These are phyloP conservation scores for Echiichthys vipera DNA, from an alignment of 2,797 vertebrate genomes.

Conservation along the genomic window DNA sequence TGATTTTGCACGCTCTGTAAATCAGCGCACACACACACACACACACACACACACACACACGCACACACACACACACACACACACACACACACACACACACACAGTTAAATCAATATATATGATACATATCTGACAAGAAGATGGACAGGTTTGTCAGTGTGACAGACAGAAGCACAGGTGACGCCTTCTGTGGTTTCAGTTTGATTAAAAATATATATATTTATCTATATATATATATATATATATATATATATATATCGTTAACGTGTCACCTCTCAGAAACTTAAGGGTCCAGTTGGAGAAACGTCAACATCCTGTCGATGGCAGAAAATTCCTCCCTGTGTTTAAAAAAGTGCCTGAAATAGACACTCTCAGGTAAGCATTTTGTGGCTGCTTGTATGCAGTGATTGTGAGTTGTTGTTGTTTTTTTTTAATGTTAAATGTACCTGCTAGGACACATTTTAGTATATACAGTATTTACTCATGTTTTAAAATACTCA, in stretches of 20 bases:
- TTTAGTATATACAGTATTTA: neutral
- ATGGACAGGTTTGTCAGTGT: neutral
- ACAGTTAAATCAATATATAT: neutral
- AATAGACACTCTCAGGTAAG: neutral
- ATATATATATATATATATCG: too few relatives aligned
- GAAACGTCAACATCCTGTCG: neutral
- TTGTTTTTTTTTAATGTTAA: neutral
- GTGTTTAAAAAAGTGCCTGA: conserved; percentile 1
- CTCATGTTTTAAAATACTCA: neutral
- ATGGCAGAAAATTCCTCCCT: conserved; percentile 14
- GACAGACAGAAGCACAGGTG: neutral
- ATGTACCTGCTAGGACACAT: neutral
- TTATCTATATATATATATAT: too few relatives aligned
- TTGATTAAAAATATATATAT: too few relatives aligned
- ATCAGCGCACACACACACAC: neutral
- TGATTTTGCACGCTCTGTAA: neutral
- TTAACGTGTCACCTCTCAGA: neutral
- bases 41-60: neutral
- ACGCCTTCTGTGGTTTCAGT: too few relatives aligned
- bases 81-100: neutral
- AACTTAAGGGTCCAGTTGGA: neutral
- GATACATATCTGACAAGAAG: neutral
- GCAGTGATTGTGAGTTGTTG: neutral
- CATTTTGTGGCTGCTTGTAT: neutral
- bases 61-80: neutral